These are phyloP conservation scores for Ormyrus rosae DNA, from an alignment of 2,888 invertebrate genomes.

Conservation along the genomic window DNA sequence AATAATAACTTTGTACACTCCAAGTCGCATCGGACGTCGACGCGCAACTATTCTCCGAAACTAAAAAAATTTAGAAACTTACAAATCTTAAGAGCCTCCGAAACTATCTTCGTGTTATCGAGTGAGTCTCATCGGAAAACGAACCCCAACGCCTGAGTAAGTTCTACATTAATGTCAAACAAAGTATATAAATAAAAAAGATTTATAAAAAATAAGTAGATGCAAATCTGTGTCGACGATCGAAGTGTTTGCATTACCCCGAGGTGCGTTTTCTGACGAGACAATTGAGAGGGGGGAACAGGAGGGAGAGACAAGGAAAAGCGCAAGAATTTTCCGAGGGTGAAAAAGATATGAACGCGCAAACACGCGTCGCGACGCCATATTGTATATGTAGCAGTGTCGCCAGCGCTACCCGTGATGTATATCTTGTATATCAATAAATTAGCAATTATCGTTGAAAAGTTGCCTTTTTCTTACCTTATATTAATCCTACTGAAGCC, in stretches of 20 bases:
- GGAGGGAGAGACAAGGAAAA: background rate
- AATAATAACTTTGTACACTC: background rate
- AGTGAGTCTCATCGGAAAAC: conserved; percentile 41
- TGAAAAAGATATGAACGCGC: background rate
- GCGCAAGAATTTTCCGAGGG: background rate
- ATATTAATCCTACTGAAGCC: too few species aligned
- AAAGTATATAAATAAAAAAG: conserved; percentile 12
- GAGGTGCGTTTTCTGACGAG: conserved; percentile 43
- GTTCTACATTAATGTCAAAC: conserved; percentile 17
- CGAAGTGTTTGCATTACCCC: conserved; percentile 10
- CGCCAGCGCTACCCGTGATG: conserved; percentile 63
- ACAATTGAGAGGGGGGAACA: background rate
- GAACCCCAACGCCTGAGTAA: conserved; percentile 26
- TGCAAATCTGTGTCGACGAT: conserved; percentile 3
- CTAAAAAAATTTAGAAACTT: background rate
- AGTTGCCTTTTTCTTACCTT: too few species aligned
- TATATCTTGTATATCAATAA: conserved; percentile 74
- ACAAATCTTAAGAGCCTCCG: conserved; percentile 9
- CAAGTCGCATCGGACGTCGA: conserved; percentile 4
- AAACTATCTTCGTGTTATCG: conserved; percentile 14
- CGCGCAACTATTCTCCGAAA: background rate
- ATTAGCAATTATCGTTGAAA: conserved; percentile 68
- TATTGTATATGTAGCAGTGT: conserved; percentile 50
- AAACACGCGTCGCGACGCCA: conserved; percentile 9
- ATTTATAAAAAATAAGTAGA: conserved; percentile 21